Evolutionary conservation across 2,797 vertebrate species (phyloP).

Genomic region (Cyclura pinguis): DNA sequence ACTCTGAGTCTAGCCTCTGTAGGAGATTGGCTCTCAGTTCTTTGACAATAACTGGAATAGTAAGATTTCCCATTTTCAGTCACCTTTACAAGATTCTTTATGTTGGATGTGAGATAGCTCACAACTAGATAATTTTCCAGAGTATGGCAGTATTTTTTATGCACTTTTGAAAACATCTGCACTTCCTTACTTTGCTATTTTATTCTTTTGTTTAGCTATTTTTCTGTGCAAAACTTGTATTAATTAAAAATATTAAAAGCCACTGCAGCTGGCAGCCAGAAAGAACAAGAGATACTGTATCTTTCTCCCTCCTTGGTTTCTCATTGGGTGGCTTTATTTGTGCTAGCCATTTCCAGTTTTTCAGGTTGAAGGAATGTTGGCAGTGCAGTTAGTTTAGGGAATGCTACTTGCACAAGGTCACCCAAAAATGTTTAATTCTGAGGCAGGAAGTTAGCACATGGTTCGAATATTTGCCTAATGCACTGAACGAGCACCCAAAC

Average conservation of each 20-base stretch:
- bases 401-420: conserved; percentile 10
- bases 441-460: conserved; percentile 30
- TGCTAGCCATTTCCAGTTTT: conserved; percentile 25
- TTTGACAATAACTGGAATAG: background rate
- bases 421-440: conserved; percentile 17
- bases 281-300: conserved; percentile 30
- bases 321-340: conserved; percentile 36
- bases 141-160: background rate
- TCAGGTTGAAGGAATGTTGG: conserved; percentile 27
- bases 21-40: background rate
- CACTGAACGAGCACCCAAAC: background rate
- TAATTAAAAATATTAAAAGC: conserved; percentile 23
- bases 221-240: background rate
- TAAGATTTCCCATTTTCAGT: background rate
- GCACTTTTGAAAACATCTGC: background rate
- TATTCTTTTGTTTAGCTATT: background rate
- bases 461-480: conserved; percentile 5
- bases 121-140: background rate
- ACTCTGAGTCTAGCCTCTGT: background rate
- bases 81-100: background rate
- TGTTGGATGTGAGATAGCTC: background rate
- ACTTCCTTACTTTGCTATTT: background rate
- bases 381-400: background rate
- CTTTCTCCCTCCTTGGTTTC: background rate
- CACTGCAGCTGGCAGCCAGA: conserved; percentile 10